Evolutionary conservation across 2,113 vertebrate genomes (phyloP), one percentile per base, ranked within the genome.

Genomic region (Aspidoscelis tigris): DNA sequence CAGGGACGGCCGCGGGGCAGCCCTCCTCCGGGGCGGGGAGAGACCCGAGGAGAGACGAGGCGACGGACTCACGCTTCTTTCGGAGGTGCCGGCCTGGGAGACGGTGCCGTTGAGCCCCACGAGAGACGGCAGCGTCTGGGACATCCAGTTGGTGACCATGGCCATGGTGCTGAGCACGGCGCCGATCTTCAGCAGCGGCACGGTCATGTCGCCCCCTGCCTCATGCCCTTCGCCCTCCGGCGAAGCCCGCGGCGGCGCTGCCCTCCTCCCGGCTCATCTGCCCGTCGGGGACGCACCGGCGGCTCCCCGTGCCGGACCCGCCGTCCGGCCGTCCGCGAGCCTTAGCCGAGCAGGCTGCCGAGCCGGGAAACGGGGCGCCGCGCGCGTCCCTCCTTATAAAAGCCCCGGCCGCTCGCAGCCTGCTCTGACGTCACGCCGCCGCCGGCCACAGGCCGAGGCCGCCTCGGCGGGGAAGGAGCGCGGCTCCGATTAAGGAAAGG

Each of bases 101-200:
- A 97, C 95, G 87, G 98, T 99, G 86, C 97, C 97, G 89, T 97
- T 98, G 85, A 97, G 97, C 91, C 98, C 97, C 94, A 98, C 98
- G 76, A 98, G 96, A 4, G 97, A 97, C 43, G 97, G 97, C 76
- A 98, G 92, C 33, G 97, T 98, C 96, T 97, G 97, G 92, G 97
- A 98, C 97, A 98, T 98, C 97, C 97, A 98, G 95, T 97, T 98
- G 91, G 97, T 97, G 91, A 98, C 97, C 97, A 98, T 98, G 90
- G 97, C 97, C 97, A 98, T 97, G 85, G 97, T 98, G 96, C 97
- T 98, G 93, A 98, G 97, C 95, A 97, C 97, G 89, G 97, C 97
- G 86, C 97, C 97, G 77, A 98, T 97, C 95, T 98, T 98, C 87
- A 98, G 93, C 95, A 98, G 95, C 75, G 97, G 97, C 84, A 98